Conservation (phyloP, 2,888 invertebrate species). For the Steromphala cineraria region DNA sequence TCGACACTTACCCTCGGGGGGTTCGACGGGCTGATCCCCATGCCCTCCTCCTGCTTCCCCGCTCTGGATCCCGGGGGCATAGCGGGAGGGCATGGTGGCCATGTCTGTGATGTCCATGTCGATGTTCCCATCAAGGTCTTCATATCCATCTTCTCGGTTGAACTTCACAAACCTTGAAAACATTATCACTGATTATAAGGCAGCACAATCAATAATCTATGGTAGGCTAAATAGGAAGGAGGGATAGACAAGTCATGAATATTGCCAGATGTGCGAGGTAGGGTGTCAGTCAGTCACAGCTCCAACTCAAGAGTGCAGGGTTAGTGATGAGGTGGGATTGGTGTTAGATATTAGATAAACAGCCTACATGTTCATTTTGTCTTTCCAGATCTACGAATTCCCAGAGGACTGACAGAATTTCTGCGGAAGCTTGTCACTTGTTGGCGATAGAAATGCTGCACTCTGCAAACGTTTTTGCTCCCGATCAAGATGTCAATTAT, state of each 20-base stretch:
- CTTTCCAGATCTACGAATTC: too few species aligned
- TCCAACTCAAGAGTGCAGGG: too few species aligned
- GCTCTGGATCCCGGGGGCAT: neutral
- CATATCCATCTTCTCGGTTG: conserved; percentile 56
- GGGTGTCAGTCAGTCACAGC: too few species aligned
- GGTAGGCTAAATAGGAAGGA: too few species aligned
- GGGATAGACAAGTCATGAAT: neutral
- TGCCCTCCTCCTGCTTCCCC: conserved; percentile 11
- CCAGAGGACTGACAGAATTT: too few species aligned
- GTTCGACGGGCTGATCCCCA: conserved; percentile 23
- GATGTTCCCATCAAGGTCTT: conserved; percentile 59
- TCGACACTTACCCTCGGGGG: conserved; percentile 35
- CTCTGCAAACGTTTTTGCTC: too few species aligned
- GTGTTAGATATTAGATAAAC: too few species aligned
- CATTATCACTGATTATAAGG: conserved; percentile 40
- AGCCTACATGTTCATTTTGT: too few species aligned
- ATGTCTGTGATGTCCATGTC: conserved; percentile 66
- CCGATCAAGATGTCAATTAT: too few species aligned
- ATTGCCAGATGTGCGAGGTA: neutral
- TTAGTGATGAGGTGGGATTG: too few species aligned
- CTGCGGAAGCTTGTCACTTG: too few species aligned
- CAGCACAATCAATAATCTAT: neutral
- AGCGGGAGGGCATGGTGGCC: conserved; percentile 40
- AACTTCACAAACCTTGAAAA: conserved; percentile 59
- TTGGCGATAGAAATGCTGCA: too few species aligned